Evolutionary conservation across 2,888 invertebrate genomes (phyloP).

Genomic region (Epiblema foenella): DNA sequence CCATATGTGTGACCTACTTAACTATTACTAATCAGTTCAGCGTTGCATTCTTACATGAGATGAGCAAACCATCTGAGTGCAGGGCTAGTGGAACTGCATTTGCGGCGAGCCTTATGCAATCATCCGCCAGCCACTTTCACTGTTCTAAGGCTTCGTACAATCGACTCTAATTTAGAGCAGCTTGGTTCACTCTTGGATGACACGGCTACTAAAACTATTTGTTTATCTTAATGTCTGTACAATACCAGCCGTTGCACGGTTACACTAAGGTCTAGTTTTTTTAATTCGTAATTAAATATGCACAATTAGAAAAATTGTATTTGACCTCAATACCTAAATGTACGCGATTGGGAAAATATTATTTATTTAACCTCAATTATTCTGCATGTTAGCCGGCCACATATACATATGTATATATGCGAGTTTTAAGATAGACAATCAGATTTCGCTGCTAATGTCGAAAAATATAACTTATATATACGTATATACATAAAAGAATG

Average conservation of each 20-base stretch:
- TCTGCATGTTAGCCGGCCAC: too few species aligned
- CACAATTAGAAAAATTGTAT: not conserved
- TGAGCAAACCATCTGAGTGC: conserved; percentile 30
- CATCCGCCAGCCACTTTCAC: conserved; percentile 73
- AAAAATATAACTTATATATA: too few species aligned
- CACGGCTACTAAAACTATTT: conserved; percentile 14
- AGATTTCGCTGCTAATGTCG: too few species aligned
- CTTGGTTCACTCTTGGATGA: conserved; percentile 41
- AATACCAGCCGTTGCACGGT: conserved; percentile 23
- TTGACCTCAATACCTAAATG: not conserved
- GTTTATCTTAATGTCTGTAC: conserved; percentile 27
- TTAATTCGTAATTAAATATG: not conserved
- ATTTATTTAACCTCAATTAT: not conserved
- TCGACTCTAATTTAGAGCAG: conserved; percentile 50
- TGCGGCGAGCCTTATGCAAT: conserved; percentile 76
- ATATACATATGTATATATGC: too few species aligned
- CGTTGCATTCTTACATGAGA: conserved; percentile 37
- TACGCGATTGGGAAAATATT: not conserved
- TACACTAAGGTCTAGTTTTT: conserved; percentile 13
- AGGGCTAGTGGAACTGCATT: conserved; percentile 53
- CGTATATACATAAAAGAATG: too few species aligned
- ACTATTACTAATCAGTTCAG: not conserved
- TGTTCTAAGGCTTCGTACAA: conserved; percentile 56
- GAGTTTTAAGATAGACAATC: too few species aligned
- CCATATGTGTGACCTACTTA: conserved; percentile 17